These are phyloP conservation scores for Sebastes itinus DNA, from an alignment of 2,797 vertebrate genomes.

Conservation along the genomic window DNA sequence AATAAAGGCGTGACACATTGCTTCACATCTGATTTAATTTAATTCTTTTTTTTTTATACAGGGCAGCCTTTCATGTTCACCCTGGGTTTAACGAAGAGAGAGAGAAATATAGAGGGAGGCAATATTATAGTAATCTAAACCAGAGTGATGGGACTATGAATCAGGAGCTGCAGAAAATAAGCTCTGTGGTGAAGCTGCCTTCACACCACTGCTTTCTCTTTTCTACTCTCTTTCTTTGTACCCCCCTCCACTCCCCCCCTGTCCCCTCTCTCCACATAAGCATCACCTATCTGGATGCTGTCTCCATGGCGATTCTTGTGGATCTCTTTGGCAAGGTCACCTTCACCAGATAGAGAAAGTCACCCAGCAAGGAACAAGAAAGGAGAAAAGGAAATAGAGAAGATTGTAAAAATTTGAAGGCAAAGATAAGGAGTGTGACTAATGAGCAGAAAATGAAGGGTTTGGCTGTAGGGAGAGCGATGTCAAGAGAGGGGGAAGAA, in stretches of 20 bases:
- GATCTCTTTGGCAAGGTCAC: conserved; percentile 78
- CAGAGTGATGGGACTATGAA: conserved; percentile 55
- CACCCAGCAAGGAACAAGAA: conserved; percentile 6
- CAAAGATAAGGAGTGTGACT: not conserved
- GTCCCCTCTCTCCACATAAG: conserved; percentile 19
- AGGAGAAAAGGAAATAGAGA: not conserved
- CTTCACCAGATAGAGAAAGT: conserved; percentile 47
- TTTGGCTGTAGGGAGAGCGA: conserved; percentile 14
- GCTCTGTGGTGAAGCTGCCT: conserved; percentile 30
- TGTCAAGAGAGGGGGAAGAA: conserved; percentile 31
- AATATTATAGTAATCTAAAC: conserved; percentile 52
- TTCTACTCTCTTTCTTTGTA: conserved; percentile 4
- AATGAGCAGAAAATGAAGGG: conserved; percentile 14
- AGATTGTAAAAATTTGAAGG: not conserved
- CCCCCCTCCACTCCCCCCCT: not conserved
- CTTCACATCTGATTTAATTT: conserved; percentile 2
- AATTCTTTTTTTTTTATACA: not conserved
- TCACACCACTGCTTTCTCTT: conserved; percentile 34
- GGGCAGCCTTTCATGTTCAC: conserved; percentile 6
- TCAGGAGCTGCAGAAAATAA: conserved; percentile 36
- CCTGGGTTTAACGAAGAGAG: not conserved
- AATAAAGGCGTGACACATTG: not conserved
- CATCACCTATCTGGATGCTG: conserved; percentile 60
- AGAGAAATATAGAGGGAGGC: not conserved
- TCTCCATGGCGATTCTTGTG: conserved; percentile 78